Evolutionary conservation across 1,140 invertebrate genomes (phyloP).

Genomic region (Amphibalanus amphitrite): DNA sequence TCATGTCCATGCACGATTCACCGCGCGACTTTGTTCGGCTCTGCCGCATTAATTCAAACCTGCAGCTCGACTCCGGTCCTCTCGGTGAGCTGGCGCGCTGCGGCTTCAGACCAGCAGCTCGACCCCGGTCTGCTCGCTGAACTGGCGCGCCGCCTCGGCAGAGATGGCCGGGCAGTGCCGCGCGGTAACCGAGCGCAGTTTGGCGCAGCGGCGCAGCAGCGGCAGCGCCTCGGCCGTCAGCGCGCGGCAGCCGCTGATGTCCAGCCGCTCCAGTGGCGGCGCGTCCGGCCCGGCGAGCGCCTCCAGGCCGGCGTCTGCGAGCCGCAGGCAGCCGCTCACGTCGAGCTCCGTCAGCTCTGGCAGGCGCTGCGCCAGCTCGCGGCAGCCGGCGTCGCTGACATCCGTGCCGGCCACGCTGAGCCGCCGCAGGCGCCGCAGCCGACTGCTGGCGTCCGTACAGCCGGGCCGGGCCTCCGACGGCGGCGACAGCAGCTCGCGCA

Average conservation of each 20-base stretch:
- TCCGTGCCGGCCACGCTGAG: constrained; percentile 68
- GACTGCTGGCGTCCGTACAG: constrained; percentile 56
- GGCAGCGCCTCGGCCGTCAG: neutral
- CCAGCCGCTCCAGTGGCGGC: neutral
- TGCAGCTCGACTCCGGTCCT: too few relatives aligned
- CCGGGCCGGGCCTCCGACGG: constrained; percentile 56
- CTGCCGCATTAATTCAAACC: too few relatives aligned
- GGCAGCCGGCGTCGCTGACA: constrained; percentile 66
- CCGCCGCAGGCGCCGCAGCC: constrained; percentile 53
- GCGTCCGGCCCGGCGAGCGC: constrained; percentile 36
- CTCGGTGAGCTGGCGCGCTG: too few relatives aligned
- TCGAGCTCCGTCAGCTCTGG: constrained; percentile 43
- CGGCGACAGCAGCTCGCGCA: constrained; percentile 57
- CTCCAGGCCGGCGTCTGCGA: constrained; percentile 63
- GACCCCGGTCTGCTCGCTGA: neutral
- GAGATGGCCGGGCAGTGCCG: neutral
- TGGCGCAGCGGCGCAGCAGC: neutral
- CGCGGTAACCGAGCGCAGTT: neutral
- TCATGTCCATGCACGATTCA: too few relatives aligned
- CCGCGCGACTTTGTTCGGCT: too few relatives aligned
- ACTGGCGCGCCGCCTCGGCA: neutral
- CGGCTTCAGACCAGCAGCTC: neutral
- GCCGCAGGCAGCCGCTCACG: constrained; percentile 56
- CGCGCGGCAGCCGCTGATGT: neutral
- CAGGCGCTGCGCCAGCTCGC: constrained; percentile 32